Evolutionary conservation across 2,113 vertebrate species (phyloP), one percentile per base, ranked within the genome.

Genomic region (Ceyx cyanopectus): DNA sequence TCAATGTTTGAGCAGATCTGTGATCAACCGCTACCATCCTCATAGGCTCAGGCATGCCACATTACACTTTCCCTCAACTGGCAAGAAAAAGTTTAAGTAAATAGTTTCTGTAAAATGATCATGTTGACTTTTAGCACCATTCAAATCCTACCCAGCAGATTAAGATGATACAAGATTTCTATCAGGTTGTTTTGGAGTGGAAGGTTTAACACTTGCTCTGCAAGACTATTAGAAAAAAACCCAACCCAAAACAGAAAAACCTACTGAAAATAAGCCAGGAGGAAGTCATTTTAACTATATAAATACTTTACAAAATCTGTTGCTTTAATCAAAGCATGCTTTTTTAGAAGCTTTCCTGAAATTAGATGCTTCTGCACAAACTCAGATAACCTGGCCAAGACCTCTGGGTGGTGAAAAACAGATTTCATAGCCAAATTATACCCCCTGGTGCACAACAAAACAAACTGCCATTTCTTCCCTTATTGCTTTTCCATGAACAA

Each of bases 331-430:
- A 86, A 88, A 65, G 54, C 86, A 66, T 92, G 88, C 76, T 92
- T 94, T 86, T 87, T 58, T 5, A 53, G 69, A 92, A 19, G 30
- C 30, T 80, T 92, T 92, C n/a, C 57, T 84, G 77, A 90, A 94
- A 84, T 88, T 12, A 75, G 43, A 32, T 78, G 29, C 24, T 81
- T 83, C 69, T 90, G 57, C 32, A 45, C 90, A 76, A 45, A 50
- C 56, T 14, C 65, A 48, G 66, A 21, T 57, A 81, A 63, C 65
- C 43, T 30, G 45, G 17, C 34, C 34, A 11, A n/a, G n/a, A 45
- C 27, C 50, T 81, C 78, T 40, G 62, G 73, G 27, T 1, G 4
- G 41, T 29, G 54, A 93, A 34, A 9, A 40, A 53, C 2, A 5
- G 2, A 73, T 68, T 72, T 81, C 41, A 56, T 12, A 65, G 66